Conservation (phyloP, 2,888 invertebrate genomes). For the Morpho achilles region DNA sequence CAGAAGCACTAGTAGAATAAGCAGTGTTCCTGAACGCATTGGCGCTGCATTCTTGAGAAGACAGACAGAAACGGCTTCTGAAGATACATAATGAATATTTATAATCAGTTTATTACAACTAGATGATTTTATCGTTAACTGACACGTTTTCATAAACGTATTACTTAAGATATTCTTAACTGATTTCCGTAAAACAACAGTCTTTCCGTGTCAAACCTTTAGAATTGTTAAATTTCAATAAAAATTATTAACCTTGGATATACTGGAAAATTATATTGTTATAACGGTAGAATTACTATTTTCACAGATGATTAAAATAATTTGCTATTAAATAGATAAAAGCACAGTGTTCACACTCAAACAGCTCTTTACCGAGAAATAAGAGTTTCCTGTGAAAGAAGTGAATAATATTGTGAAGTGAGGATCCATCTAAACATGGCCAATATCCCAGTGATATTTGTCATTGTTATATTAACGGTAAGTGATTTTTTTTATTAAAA, state of each 20-base stretch:
- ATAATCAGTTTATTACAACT: too few species aligned
- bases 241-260: background rate
- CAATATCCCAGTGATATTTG: constrained; percentile 34
- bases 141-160: background rate
- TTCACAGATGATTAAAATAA: constrained; percentile 30
- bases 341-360: constrained; percentile 25
- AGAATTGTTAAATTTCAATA: too few species aligned
- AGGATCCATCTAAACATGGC: constrained; percentile 45
- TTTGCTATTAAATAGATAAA: constrained; percentile 10
- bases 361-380: constrained; percentile 60
- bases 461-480: constrained; percentile 45
- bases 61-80: too few species aligned
- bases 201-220: too few species aligned
- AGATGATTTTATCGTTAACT: too few species aligned
- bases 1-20: too few species aligned
- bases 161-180: background rate
- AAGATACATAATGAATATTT: too few species aligned
- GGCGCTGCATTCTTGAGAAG: too few species aligned
- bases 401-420: constrained; percentile 33
- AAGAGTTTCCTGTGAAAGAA: constrained; percentile 55
- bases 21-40: too few species aligned
- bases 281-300: constrained; percentile 8
- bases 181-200: background rate
- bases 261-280: background rate
- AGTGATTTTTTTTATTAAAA: constrained; percentile 35